Base-by-base conservation (phyloP, 2,888 invertebrate genomes). In the Mesochorus sp. region DNA sequence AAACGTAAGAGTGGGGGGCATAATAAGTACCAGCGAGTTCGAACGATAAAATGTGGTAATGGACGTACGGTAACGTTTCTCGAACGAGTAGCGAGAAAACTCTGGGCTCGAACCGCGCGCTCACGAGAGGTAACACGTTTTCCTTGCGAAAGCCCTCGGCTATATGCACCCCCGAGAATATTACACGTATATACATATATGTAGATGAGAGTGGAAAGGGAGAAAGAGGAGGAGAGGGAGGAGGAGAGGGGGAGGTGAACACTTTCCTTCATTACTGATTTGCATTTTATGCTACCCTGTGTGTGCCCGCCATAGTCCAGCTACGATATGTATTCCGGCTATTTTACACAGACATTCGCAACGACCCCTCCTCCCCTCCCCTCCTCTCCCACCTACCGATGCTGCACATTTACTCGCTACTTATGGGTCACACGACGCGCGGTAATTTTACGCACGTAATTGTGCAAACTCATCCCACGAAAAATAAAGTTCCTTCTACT, bases 41-140 rank as follows among this genome's bases (percentile, higher is more conserved):
- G 77, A 78, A 62, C 77, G 73, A 78, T 78, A 78, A 78, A 78
- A 78, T 78, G 77, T 73, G 77, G 77, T 78, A 78, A 78, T 78
- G 77, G 77, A 73, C 73, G 77, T 74, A 66, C 61, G 77, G 68
- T 62, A 57, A 28, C 55, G 55, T 51, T 57, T 73, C 66, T 64
- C 64, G 57, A 70, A 64, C 31, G 64, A 57, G 24, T 49, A 28
- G 44, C 61, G 39, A 61, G 19, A 59, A 26, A 57, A 51, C 24
- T 21, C 57, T 28, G 57, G 49, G 28, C 53, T 49, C 71, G 44
- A 34, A 64, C 17, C 73, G 73, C 57, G n/a, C n/a, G n/a, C n/a
- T n/a, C n/a, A n/a, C n/a, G 51, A 51, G 59, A 61, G 71, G 73
- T 78, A 78, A 78, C 68, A 68, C 77, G 77, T 70, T 78, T 78